These are phyloP conservation scores for Aporophyla lueneburgensis DNA, from an alignment of 2,888 invertebrate species.

Conservation along the genomic window DNA sequence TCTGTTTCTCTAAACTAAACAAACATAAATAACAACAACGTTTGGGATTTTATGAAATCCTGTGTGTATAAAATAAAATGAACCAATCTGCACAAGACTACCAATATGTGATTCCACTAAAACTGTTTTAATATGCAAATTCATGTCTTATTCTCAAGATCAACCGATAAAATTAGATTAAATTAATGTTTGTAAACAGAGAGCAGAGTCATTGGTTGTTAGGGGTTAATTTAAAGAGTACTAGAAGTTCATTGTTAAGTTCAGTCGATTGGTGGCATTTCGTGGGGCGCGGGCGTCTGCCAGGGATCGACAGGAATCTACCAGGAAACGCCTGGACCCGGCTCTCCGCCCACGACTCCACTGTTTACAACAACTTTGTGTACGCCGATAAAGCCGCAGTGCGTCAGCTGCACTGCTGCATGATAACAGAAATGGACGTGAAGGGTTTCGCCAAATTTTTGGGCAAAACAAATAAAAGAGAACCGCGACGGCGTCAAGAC, in stretches of 20 bases:
- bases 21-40: constrained; percentile 26
- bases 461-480: constrained; percentile 90
- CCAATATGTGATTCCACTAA: constrained; percentile 27
- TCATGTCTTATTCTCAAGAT: constrained; percentile 65
- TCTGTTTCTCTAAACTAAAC: constrained; percentile 15
- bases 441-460: constrained; percentile 88
- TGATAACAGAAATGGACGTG: constrained; percentile 64
- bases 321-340: constrained; percentile 77
- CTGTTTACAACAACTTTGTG: constrained; percentile 55
- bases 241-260: constrained; percentile 88
- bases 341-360: constrained; percentile 64
- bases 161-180: constrained; percentile 76
- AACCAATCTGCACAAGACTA: constrained; percentile 13
- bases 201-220: constrained; percentile 69
- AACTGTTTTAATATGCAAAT: constrained; percentile 59
- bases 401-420: constrained; percentile 53
- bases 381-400: constrained; percentile 45
- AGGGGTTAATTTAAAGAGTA: constrained; percentile 80
- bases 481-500: constrained; percentile 84
- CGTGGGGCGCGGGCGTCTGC: constrained; percentile 75
- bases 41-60: constrained; percentile 1
- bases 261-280: constrained; percentile 81
- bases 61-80: constrained; percentile 1
- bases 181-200: constrained; percentile 87
- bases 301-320: constrained; percentile 82